Evolutionary conservation across 2,797 vertebrate genomes (phyloP).

Genomic region (Bovichtus variegatus): DNA sequence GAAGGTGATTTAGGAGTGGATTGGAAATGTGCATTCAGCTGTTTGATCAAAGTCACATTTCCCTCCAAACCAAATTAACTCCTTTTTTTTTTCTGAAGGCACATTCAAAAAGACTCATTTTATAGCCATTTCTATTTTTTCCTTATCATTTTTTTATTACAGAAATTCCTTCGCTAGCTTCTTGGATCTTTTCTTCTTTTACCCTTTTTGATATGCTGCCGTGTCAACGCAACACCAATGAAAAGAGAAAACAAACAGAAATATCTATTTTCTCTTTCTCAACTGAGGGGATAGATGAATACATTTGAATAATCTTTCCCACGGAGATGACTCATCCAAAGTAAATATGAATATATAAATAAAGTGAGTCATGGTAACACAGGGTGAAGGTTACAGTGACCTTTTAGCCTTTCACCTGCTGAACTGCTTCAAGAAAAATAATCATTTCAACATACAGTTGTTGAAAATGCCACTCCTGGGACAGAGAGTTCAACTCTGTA

Average conservation of each 20-base stretch:
- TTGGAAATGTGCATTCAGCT: conserved; percentile 77
- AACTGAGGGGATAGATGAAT: conserved; percentile 74
- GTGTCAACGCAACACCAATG: conserved; percentile 59
- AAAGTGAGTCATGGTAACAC: conserved; percentile 42
- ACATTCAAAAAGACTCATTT: conserved; percentile 69
- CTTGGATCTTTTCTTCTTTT: conserved; percentile 52
- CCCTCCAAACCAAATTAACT: conserved; percentile 74
- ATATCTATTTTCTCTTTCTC: conserved; percentile 69
- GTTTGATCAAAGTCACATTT: conserved; percentile 79
- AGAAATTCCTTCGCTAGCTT: conserved; percentile 58
- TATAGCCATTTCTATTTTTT: conserved; percentile 68
- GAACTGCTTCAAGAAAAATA: conserved; percentile 19
- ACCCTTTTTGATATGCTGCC: conserved; percentile 70
- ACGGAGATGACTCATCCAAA: conserved; percentile 67
- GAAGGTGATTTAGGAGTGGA: conserved; percentile 51
- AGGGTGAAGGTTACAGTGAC: conserved; percentile 44
- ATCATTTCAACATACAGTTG: background rate
- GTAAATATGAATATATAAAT: conserved; percentile 69
- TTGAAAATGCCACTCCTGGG: background rate
- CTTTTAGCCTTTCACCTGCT: conserved; percentile 58
- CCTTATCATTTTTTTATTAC: conserved; percentile 54
- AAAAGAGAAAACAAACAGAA: conserved; percentile 74
- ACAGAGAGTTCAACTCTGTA: background rate
- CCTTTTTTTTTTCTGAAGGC: conserved; percentile 38
- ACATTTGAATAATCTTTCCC: conserved; percentile 77